Evolutionary conservation across 2,797 vertebrate species (phyloP), one percentile per base, ranked within the genome.

Genomic region (Danionella dracula): DNA sequence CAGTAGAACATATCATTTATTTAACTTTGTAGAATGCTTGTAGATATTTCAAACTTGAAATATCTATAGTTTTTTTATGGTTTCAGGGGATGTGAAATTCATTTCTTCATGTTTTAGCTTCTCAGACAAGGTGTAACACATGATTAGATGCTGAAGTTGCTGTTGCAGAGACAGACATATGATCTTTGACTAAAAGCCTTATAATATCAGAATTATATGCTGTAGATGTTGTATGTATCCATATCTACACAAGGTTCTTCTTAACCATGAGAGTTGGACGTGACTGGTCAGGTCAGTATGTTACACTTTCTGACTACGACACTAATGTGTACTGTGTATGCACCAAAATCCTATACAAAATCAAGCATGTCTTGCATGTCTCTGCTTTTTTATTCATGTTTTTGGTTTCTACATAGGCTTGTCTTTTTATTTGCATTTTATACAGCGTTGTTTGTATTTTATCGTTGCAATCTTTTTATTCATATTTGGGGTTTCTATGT

Each of bases 111-210:
- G 67, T 64, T 62, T 42, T 11, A 10, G 12, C 17, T 68, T 62
- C 54, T 48, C 59, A 61, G 68, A 75, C 61, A 71, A 61, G 62
- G 71, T 76, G 74, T 76, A 80, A 81, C 79, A 73, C 73, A 3
- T 27, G 23, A 27, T 27, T 27, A 27, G 23, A 27, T 27, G 3
- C 6, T 27, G 3, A 3, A 27, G 23, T 6, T 27, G 23, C 23
- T 27, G 23, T 27, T 27, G 6, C 44, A 44, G 46, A 38, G 40
- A 19, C 55, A 63, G 61, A 54, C 57, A 79, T 57, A 32, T 55
- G 68, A 82, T 76, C 74, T 65, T 72, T 32, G 45, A 66, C 76
- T 82, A 69, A 77, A 51, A 53, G 9, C 23, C 12, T 5, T 8
- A 8, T 4, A 44, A 27, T 42, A 31, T 63, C n/a, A n/a, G n/a